Conservation (phyloP, 2,888 invertebrate genomes). For the Xestia rhomboidea region DNA sequence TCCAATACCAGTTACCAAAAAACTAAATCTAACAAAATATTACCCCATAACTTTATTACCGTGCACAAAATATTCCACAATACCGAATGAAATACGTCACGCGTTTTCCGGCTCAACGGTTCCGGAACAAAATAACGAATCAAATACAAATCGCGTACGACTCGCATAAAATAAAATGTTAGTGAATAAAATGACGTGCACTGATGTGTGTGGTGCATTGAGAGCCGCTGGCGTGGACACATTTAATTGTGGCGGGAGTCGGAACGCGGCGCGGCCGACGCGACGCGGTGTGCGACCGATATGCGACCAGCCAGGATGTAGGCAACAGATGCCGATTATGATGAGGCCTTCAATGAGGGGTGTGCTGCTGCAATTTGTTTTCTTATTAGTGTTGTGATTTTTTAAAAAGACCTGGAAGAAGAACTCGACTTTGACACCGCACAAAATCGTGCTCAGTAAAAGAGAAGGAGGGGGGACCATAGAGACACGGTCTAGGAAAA, state of each 20-base stretch:
- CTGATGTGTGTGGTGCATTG: slow-evolving; percentile 82
- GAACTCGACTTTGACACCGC: not conserved
- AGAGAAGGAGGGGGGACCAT: not conserved
- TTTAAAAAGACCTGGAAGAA: not conserved
- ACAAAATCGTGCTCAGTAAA: not conserved
- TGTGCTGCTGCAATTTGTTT: slow-evolving; percentile 21
- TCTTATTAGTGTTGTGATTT: slow-evolving; percentile 22
- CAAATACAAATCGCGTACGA: slow-evolving; percentile 77
- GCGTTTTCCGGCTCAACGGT: slow-evolving; percentile 73
- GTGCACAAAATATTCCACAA: slow-evolving; percentile 52
- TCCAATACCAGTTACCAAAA: slow-evolving; percentile 25
- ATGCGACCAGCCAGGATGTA: slow-evolving; percentile 56
- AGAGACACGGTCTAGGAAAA: not conserved
- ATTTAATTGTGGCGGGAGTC: slow-evolving; percentile 86
- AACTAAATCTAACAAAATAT: slow-evolving; percentile 50
- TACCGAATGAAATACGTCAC: slow-evolving; percentile 67
- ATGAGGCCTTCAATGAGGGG: slow-evolving; percentile 45
- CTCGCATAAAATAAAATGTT: slow-evolving; percentile 75
- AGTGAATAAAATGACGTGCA: slow-evolving; percentile 72
- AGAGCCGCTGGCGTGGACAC: slow-evolving; percentile 82
- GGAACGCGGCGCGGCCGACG: slow-evolving; percentile 45
- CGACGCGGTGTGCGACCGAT: slow-evolving; percentile 51
- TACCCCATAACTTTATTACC: slow-evolving; percentile 53
- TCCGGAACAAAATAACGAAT: slow-evolving; percentile 79
- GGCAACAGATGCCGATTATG: slow-evolving; percentile 67